Evolutionary conservation across 2,888 invertebrate genomes (phyloP), one percentile per base, ranked within the genome.

Genomic region (Leucophenga montana): DNA sequence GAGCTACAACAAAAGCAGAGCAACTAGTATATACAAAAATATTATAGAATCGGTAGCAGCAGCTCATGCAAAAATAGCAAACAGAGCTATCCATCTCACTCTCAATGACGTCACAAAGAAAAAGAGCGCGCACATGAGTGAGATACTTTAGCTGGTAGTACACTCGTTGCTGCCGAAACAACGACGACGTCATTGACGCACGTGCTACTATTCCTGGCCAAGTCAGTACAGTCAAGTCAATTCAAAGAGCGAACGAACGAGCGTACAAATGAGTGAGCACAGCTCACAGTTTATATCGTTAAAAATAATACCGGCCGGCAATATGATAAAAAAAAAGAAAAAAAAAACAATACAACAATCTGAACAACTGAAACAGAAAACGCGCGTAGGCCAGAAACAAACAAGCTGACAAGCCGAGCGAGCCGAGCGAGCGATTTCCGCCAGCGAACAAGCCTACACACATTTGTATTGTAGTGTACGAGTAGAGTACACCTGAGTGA

Each of bases 121-220:
- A 53, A 69, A 73, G 77, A 77, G 54, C 33, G 44, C 33, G 33
- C 16, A 22, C 59, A 33, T 3, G 50, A 59, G 48, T 27, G 27
- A 27, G 27, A 27, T 27, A 27, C 4, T 27, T 27, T 27, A 27
- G 27, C n/a, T n/a, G n/a, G n/a, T n/a, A n/a, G n/a, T 27, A 3
- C 27, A 27, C 50, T 50, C 50, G 1, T 18, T 50, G n/a, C 6
- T 16, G 13, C 6, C 18, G 13, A 50, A 50, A 50, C 16, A n/a
- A 73, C 64, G 3, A 27, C 71, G 80, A 85, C 85, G 85, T 85
- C 83, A 85, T 74, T 72, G 72, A 79, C 69, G 73, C 82, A 79
- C 81, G 77, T 79, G 80, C 53, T 75, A 70, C 50, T 75, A 74
- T 73, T 73, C 70, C 73, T 70, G 70, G 72, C 66, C 0, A 39